Base-by-base conservation (phyloP, 2,797 vertebrate genomes). In the Tokudaia tokunoshimensis region DNA sequence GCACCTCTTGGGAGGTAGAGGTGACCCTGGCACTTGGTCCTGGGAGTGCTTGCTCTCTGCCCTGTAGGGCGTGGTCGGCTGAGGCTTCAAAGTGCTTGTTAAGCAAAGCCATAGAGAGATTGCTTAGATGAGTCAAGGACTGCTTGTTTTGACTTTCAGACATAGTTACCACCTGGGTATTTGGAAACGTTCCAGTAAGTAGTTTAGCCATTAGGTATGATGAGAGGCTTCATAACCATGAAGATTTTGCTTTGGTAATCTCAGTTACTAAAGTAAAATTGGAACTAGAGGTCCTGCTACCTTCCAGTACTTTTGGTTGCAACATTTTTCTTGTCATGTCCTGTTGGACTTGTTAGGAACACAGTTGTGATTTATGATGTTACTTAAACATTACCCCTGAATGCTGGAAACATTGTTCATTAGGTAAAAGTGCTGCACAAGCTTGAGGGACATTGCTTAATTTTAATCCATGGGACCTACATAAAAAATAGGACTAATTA, bases 261-360 rank as follows among this genome's bases (percentile, higher is more conserved):
- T 76, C 7, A 86, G 6, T 92, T 44, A 96, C 55, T 88, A 91
- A 34, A 65, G 44, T 78, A 91, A 96, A 97, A 94, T 92, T 96
- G 6, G 24, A 92, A 50, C 10, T 94, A 92, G 59, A 90, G 92
- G 22, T 93, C 20, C 63, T 88, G 7, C 94, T 94, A 91, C 10
- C 52, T 93, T 29, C 17, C n/a, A 92, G 76, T 61, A 44, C 57
- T 59, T 83, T 50, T 59, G 19, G 34, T 82, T 61, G 26, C 11
- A 78, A 94, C 34, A 59, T 41, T 86, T 93, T 93, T 96, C 78
- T 74, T 80, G 34, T 72, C 72, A 11, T 84, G 41, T 89, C 50
- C 19, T 80, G 1, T 86, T 37, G 74, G 63, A 14, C 20, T 81
- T 83, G 17, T 87, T 95, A 91, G 76, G 76, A 84, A 91, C 8